Conservation (phyloP, 2,888 invertebrate genomes). For the Acrobasis suavella region DNA sequence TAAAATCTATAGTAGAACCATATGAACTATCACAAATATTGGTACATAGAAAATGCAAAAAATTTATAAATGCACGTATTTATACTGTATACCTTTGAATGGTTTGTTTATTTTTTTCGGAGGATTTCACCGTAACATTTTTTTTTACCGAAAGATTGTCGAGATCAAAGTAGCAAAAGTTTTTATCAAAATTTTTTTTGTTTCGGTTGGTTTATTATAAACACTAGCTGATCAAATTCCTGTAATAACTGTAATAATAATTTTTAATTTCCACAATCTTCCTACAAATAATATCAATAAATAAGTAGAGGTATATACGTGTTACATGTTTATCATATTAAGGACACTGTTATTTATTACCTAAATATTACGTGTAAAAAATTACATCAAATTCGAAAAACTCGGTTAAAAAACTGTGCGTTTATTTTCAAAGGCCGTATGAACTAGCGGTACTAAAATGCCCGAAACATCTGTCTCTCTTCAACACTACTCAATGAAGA, state of each 20-base stretch:
- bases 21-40: constrained; percentile 57
- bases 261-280: constrained; percentile 3
- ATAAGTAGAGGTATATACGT: constrained; percentile 13
- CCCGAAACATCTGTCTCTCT: constrained; percentile 34
- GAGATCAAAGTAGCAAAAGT: background rate
- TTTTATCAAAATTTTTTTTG: too few relatives aligned
- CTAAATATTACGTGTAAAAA: constrained; percentile 35
- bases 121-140: background rate
- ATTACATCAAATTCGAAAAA: constrained; percentile 40
- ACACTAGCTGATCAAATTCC: too few relatives aligned
- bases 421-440: constrained; percentile 42
- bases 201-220: too few relatives aligned
- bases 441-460: constrained; percentile 47
- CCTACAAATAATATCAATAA: constrained; percentile 11
- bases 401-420: constrained; percentile 48
- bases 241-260: too few relatives aligned
- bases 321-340: constrained; percentile 34
- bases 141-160: background rate
- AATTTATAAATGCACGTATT: constrained; percentile 55
- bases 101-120: constrained; percentile 5
- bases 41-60: constrained; percentile 63
- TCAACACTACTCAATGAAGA: constrained; percentile 31
- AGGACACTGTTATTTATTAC: constrained; percentile 48
- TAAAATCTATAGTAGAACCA: constrained; percentile 35
- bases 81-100: constrained; percentile 32